Evolutionary conservation across 2,888 invertebrate genomes (phyloP), one percentile per base, ranked within the genome.

Genomic region (Oligia fasciuncula): DNA sequence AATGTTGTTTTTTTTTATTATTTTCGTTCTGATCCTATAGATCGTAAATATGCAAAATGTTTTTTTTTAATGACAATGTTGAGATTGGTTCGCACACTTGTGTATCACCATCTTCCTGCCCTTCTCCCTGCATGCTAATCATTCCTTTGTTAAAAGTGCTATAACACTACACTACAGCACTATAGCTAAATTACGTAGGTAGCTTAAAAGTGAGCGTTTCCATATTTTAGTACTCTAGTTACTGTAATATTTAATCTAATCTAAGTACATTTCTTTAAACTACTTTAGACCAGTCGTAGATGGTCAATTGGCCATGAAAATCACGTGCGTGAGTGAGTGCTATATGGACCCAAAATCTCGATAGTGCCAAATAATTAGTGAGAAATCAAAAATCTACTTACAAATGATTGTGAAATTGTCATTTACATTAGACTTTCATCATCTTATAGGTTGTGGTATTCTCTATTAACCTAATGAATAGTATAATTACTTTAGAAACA

Each of bases 361-460:
- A 60, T 11, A 60, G n/a, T 60, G n/a, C 11, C 1, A n/a, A 60
- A 60, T 60, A 11, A n/a, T 19, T 54, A 35, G 8, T 63, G 65
- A 65, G 43, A 23, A 51, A 66, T n/a, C n/a, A n/a, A n/a, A 9
- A 0, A 5, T 69, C 51, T n/a, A 43, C 17, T 57, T 60, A 77
- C 23, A 70, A 72, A 80, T 72, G 0, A 66, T 82, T 73, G 40
- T 73, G 69, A 54, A 85, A 82, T 73, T 57, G n/a, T 8, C 6
- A 69, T 60, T 69, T 29, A n/a, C 63, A 17, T n/a, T 6, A 70
- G n/a, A 23, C 13, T 80, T 60, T 73, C 43, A 65, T 69, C 5
- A 9, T 60, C 73, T 74, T 81, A 71, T 11, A 46, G n/a, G 5
- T 13, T 40, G 40, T 17, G 63, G 67, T 69, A 63, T 46, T 51